Conservation (phyloP, 2,113 vertebrate species). For the Rhinolophus ferrumequinum region DNA sequence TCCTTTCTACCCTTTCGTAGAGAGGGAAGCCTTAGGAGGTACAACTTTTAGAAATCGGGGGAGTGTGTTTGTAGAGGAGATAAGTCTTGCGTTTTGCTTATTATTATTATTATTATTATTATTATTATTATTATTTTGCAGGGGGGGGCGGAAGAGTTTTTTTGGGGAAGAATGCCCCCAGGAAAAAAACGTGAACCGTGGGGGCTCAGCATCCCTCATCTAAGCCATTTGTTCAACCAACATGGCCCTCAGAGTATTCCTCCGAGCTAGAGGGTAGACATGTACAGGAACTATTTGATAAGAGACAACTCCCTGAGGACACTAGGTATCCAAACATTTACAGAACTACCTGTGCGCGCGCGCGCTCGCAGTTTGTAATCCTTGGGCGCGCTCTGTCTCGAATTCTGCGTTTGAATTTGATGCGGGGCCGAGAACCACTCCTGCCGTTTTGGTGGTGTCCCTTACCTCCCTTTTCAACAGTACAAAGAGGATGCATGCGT, state of each 20-base stretch:
- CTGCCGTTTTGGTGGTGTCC: accelerated
- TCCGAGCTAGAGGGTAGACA: background rate
- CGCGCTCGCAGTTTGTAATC: too few species aligned
- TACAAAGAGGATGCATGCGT: background rate
- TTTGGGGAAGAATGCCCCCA: background rate
- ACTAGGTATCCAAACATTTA: background rate
- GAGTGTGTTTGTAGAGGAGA: background rate
- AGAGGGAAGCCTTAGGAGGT: background rate
- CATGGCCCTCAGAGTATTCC: background rate
- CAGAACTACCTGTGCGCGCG: background rate
- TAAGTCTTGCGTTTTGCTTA: background rate
- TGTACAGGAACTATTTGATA: background rate
- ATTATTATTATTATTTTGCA: background rate
- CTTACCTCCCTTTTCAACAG: background rate
- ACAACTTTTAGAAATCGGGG: background rate
- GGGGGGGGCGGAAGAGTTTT: background rate
- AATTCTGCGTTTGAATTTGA: background rate
- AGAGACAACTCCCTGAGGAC: background rate
- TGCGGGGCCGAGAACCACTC: background rate
- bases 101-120: background rate
- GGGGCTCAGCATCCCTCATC: background rate
- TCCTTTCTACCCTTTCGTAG: background rate
- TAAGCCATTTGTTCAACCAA: background rate
- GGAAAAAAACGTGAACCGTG: background rate
- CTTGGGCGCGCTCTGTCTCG: accelerated